These are phyloP conservation scores for Euschistus heros DNA, from an alignment of 1,140 invertebrate genomes.

Conservation along the genomic window DNA sequence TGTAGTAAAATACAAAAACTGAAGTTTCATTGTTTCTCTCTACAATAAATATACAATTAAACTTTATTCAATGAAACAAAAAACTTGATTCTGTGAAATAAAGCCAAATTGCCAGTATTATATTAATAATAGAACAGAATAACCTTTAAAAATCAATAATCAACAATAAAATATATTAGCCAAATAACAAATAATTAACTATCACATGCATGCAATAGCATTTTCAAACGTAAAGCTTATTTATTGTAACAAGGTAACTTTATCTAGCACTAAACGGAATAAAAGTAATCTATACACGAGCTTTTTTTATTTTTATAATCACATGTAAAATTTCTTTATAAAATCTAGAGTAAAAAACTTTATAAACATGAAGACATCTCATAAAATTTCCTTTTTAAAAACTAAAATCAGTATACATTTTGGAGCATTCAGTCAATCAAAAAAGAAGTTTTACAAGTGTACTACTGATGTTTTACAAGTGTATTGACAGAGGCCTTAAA, in stretches of 20 bases:
- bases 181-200: neutral
- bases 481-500: conserved; percentile 6
- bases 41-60: neutral
- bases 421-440: neutral
- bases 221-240: neutral
- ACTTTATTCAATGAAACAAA: neutral
- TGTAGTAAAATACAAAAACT: neutral
- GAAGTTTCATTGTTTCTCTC: neutral
- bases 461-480: neutral
- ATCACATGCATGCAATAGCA: conserved; percentile 9
- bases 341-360: conserved; percentile 16
- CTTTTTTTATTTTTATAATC: conserved; percentile 12
- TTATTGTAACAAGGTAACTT: conserved; percentile 14
- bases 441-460: neutral
- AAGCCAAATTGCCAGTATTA: neutral
- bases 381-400: neutral
- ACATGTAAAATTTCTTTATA: conserved; percentile 8
- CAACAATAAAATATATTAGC: neutral
- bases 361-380: conserved; percentile 10
- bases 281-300: neutral
- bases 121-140: neutral
- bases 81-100: neutral
- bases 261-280: neutral
- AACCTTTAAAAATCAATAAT: neutral
- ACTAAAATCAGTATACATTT: conserved; percentile 1